A percentile compares a stretch with the other conserved stretches of the same genome.
Conservation (phyloP, 2,113 vertebrate species). For the Ifrita kowaldi region DNA sequence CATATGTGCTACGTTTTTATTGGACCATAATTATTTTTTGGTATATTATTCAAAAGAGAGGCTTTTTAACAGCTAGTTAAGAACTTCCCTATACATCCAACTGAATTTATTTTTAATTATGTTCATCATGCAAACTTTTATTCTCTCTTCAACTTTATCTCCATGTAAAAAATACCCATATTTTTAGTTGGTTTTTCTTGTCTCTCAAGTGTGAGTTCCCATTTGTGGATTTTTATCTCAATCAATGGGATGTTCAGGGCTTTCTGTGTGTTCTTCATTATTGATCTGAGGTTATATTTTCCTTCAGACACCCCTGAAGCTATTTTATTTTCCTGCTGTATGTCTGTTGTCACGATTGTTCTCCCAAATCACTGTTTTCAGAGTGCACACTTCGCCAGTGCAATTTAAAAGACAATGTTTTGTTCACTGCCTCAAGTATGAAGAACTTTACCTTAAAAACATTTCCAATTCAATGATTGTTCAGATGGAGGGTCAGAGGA, state of each 20-base stretch:
- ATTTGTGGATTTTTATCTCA: neutral
- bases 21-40: neutral
- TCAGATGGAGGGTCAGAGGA: neutral
- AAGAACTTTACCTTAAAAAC: neutral
- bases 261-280: neutral
- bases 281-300: neutral
- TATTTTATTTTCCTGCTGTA: neutral
- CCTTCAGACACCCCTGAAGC: neutral
- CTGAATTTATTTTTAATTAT: neutral
- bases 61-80: neutral
- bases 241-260: neutral
- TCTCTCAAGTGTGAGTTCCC: neutral
- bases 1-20: neutral
- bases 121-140: neutral
- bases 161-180: neutral
- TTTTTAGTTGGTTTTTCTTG: fast-evolving
- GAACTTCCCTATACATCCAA: neutral
- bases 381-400: neutral
- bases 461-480: neutral
- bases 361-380: neutral
- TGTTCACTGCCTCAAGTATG: neutral
- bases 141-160: neutral
- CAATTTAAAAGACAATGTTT: neutral
- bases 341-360: neutral
- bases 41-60: neutral